These are phyloP conservation scores for Glareola pratincola DNA, from an alignment of 2,113 vertebrate species.

Conservation along the genomic window DNA sequence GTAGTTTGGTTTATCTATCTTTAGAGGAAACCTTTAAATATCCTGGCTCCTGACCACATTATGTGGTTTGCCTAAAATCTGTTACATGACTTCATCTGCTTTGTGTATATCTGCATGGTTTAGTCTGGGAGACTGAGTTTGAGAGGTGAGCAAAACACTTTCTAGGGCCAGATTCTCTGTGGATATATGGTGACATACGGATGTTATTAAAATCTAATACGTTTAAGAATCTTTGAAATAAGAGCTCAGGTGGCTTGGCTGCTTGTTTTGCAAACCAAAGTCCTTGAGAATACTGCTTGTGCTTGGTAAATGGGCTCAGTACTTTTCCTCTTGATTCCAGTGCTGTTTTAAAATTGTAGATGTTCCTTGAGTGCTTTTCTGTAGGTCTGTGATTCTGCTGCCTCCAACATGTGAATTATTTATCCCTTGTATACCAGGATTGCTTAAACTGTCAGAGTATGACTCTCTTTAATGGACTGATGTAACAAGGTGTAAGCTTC, in stretches of 20 bases:
- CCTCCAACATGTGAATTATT: not conserved
- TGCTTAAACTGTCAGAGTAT: not conserved
- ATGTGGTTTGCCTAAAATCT: not conserved
- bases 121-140: not conserved
- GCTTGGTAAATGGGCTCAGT: not conserved
- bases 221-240: not conserved
- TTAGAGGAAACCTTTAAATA: slow-evolving; percentile 3
- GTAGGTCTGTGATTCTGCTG: not conserved
- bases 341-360: not conserved
- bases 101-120: not conserved
- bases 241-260: not conserved
- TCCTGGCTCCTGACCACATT: not conserved
- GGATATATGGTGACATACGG: fast-evolving
- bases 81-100: not conserved
- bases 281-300: not conserved
- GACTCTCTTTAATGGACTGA: not conserved
- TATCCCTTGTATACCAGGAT: not conserved
- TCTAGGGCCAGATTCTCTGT: not conserved
- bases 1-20: not conserved
- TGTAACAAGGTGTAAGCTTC: not conserved
- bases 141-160: not conserved
- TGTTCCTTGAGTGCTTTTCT: not conserved
- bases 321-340: not conserved
- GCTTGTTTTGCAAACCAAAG: not conserved
- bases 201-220: not conserved